phyloP scores from a whole-genome alignment of 2,113 vertebrate species.

The Burhinus oedicnemus region DNA sequence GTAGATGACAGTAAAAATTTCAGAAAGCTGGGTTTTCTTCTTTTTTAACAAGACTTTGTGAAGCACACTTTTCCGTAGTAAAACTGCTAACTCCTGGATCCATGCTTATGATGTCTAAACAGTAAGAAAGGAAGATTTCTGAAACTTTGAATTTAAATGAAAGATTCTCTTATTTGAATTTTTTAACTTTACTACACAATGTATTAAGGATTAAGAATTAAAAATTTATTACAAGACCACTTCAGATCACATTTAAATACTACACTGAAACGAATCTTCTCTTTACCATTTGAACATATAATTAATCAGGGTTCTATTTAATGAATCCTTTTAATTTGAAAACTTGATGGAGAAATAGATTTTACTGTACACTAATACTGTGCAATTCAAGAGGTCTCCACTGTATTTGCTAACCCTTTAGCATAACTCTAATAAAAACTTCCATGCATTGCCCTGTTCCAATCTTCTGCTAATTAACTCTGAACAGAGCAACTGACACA shows the following conservation, averaged over 20 bases:
- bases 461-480: conserved; percentile 64
- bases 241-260: not conserved
- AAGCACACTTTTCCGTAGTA: not conserved
- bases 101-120: not conserved
- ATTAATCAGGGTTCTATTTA: not conserved
- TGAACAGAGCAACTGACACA: conserved; percentile 40
- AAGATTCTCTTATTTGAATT: not conserved
- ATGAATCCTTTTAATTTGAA: conserved; percentile 26
- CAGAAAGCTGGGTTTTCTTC: not conserved
- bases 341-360: conserved; percentile 22
- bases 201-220: not conserved
- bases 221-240: not conserved
- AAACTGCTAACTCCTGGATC: not conserved
- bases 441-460: not conserved
- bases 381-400: conserved; percentile 6
- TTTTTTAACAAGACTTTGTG: not conserved
- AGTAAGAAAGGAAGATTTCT: not conserved
- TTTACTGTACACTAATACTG: not conserved
- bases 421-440: conserved; percentile 52
- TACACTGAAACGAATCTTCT: not conserved
- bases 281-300: not conserved
- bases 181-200: not conserved
- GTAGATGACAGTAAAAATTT: not conserved
- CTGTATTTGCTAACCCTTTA: conserved; percentile 22
- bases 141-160: not conserved